Conservation (phyloP, 2,113 vertebrate species). For the Cephalophus harveyi region DNA sequence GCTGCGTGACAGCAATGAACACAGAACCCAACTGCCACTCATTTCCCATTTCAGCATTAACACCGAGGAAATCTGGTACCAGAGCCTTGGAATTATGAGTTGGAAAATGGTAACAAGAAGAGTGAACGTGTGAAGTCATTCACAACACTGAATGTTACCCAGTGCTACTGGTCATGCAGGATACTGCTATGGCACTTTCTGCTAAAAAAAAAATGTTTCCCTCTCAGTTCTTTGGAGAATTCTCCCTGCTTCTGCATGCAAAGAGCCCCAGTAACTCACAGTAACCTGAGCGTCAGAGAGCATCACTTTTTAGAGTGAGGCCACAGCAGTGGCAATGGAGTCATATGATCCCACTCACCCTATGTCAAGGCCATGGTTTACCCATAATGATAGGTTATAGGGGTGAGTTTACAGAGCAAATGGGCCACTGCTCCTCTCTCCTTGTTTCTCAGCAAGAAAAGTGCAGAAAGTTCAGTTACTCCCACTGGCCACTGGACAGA, state of each 20-base stretch:
- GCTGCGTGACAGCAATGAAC: neutral
- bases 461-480: neutral
- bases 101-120: neutral
- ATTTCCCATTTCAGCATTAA: neutral
- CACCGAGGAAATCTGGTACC: neutral
- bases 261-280: neutral
- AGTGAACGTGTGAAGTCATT: neutral
- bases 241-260: neutral
- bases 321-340: neutral
- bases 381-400: neutral
- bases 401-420: neutral
- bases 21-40: neutral
- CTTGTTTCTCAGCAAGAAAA: neutral
- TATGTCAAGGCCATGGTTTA: neutral
- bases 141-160: neutral
- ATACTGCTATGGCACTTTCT: neutral
- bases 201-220: neutral
- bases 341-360: neutral
- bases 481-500: neutral
- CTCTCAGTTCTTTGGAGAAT: neutral
- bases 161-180: neutral
- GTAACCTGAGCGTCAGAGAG: neutral
- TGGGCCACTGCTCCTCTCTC: neutral
- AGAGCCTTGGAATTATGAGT: neutral
- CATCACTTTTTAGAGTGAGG: neutral